Base-by-base conservation (phyloP, 1,140 invertebrate genomes). In the Thaumetopoea pityocampa region DNA sequence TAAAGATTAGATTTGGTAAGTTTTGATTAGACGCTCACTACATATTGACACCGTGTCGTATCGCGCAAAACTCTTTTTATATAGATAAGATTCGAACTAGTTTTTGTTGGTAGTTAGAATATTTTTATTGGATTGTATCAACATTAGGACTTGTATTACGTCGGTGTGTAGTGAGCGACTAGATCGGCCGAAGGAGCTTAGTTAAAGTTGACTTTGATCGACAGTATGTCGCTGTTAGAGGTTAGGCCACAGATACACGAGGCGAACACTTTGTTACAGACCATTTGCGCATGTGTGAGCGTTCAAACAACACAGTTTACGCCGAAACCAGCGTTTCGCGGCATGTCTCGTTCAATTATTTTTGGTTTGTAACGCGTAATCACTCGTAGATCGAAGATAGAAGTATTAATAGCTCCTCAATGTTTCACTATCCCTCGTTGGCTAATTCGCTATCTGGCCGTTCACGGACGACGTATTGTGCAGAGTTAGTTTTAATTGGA, bases 1-100 rank as follows among this genome's bases (percentile, higher is more conserved):
- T 51, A 42, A 42, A 48, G n/a, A 44, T 51, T 59, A 59, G 55
- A 32, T 50, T 54, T 17, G 47, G 48, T 57, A 43, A 51, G 49
- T 51, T 37, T 27, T 49, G 27, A 23, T 41, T 34, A 11, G 32
- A 16, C 20, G 23, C 26, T 5, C 36, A 38, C 52, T 54, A 51
- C 38, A 50, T 33, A 33, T 32, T 52, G 50, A 44, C 41, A 32
- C 19, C n/a, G 27, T 7, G 10, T 41, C 27, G 24, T 15, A 6
- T 23, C 35, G 27, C 44, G 28, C 20, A 43, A 42, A 36, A 18
- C 2, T 7, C 16, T 35, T 18, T 32, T 46, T 35, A 24, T 32
- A 29, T 49, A 18, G 19, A 15, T 52, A 29, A 24, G 17, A 17
- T 44, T 28, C 29, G 9, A 35, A 26, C 35, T 43, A 19, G 10